A percentile compares a stretch with the other conserved stretches of the same genome.
These are phyloP conservation scores for Dicyrtomina minuta DNA, from an alignment of 2,888 invertebrate genomes.

Conservation along the genomic window DNA sequence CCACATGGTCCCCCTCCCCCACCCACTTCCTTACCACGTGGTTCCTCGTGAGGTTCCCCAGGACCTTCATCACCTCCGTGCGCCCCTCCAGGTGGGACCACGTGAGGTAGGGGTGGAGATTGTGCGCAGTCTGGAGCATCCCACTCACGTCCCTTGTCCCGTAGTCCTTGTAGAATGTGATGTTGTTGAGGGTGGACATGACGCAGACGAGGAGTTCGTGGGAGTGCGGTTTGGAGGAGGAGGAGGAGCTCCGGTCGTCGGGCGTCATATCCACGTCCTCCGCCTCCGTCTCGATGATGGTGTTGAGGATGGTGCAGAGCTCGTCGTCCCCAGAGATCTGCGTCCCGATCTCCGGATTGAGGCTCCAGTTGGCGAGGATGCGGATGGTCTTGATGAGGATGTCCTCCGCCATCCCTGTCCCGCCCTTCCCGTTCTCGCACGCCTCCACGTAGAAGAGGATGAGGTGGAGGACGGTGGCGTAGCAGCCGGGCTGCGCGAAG, in stretches of 20 bases:
- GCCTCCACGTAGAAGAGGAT: conserved; percentile 37
- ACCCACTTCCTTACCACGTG: conserved; percentile 35
- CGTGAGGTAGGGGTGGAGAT: conserved; percentile 36
- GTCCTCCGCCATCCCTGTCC: conserved; percentile 32
- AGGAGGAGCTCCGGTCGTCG: conserved; percentile 5
- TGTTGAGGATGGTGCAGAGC: conserved; percentile 44
- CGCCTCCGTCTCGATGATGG: conserved; percentile 31
- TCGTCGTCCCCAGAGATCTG: conserved; percentile 47
- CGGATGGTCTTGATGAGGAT: conserved; percentile 49
- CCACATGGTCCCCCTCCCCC: conserved; percentile 32
- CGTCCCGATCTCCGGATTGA: conserved; percentile 47
- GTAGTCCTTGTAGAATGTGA: conserved; percentile 51
- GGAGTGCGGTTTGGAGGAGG: conserved; percentile 46
- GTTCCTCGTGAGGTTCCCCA: conserved; percentile 51
- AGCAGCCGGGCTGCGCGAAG: conserved; percentile 4
- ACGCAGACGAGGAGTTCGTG: conserved; percentile 50
- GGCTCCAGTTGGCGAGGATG: conserved; percentile 51
- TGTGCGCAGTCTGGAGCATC: not conserved
- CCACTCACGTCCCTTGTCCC: conserved; percentile 40
- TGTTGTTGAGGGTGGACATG: conserved; percentile 50
- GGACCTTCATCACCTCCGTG: conserved; percentile 50
- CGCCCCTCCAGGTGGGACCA: conserved; percentile 47
- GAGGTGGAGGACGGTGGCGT: conserved; percentile 40
- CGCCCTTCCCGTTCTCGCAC: no score
- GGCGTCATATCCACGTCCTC: conserved; percentile 22